Conservation (phyloP, 2,888 invertebrate species). For the Drosophila rubida region DNA sequence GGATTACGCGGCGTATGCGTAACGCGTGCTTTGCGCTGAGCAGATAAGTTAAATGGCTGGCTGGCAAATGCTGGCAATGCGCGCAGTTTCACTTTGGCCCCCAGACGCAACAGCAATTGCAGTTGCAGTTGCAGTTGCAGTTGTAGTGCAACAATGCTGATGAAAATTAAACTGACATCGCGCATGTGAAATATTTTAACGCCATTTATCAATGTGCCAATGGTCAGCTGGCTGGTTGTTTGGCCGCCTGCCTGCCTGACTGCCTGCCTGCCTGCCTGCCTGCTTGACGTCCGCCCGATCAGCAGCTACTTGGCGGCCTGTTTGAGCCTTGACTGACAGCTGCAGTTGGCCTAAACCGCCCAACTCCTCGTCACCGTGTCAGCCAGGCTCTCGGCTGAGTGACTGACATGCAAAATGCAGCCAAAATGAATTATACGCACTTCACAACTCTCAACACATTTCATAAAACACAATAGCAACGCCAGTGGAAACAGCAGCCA, state of each 20-base stretch:
- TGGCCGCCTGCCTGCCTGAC: constrained; percentile 13
- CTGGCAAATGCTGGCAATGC: constrained; percentile 21
- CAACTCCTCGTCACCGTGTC: constrained; percentile 30
- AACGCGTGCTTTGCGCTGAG: constrained; percentile 29
- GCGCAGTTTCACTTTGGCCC: constrained; percentile 47
- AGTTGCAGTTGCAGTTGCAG: constrained; percentile 12
- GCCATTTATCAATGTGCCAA: constrained; percentile 73
- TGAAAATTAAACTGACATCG: constrained; percentile 56
- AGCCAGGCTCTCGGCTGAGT: constrained; percentile 21
- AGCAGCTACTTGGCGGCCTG: constrained; percentile 53
- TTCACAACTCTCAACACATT: constrained; percentile 69
- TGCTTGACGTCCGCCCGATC: constrained; percentile 18
- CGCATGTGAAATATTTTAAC: constrained; percentile 73
- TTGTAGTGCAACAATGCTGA: constrained; percentile 40
- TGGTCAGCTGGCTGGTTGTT: constrained; percentile 42
- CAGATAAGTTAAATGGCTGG: constrained; percentile 38
- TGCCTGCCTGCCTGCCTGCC: not conserved
- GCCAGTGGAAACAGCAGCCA: constrained; percentile 21
- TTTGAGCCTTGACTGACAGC: constrained; percentile 60
- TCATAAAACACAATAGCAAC: constrained; percentile 49
- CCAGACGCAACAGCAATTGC: no score
- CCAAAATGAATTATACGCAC: constrained; percentile 76
- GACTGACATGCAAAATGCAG: constrained; percentile 50
- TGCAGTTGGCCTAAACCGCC: constrained; percentile 42
- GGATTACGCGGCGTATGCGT: constrained; percentile 44